Evolutionary conservation across 2,797 vertebrate species (phyloP).

Genomic region (Takifugu rubripes): DNA sequence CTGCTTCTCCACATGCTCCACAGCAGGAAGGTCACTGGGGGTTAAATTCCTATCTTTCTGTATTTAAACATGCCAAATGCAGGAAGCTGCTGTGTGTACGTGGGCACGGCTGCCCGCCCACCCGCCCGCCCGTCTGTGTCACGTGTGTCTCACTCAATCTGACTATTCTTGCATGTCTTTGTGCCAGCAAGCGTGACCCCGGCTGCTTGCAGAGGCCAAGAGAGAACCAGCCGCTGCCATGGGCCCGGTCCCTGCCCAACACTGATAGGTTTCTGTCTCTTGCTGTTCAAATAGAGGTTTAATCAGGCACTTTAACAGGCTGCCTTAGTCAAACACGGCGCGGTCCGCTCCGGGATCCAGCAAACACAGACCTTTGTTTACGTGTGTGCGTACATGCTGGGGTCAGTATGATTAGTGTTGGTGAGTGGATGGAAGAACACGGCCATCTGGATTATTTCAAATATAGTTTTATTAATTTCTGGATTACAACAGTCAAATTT

Average conservation of each 20-base stretch:
- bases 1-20: constrained; percentile 54
- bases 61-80: constrained; percentile 40
- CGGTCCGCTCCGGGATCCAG: constrained; percentile 51
- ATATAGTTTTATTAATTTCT: no score
- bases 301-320: constrained; percentile 68
- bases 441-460: constrained; percentile 16
- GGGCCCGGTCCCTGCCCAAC: constrained; percentile 42
- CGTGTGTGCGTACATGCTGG: constrained; percentile 37
- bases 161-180: constrained; percentile 17
- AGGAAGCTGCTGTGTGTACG: constrained; percentile 29
- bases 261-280: constrained; percentile 60
- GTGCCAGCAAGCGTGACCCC: constrained; percentile 26
- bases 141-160: constrained; percentile 18
- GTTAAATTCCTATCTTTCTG: constrained; percentile 45
- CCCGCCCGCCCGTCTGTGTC: constrained; percentile 12
- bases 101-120: constrained; percentile 23
- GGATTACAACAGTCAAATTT: not conserved
- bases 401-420: constrained; percentile 51
- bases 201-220: constrained; percentile 27
- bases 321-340: constrained; percentile 68
- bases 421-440: constrained; percentile 33
- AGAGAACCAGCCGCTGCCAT: constrained; percentile 34
- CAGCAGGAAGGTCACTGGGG: constrained; percentile 46
- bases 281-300: constrained; percentile 66
- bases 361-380: constrained; percentile 53